A percentile compares a stretch with the other conserved stretches of the same genome.
phyloP scores from a whole-genome alignment of 1,140 invertebrate genomes.

The Lanistes nyassanus region DNA sequence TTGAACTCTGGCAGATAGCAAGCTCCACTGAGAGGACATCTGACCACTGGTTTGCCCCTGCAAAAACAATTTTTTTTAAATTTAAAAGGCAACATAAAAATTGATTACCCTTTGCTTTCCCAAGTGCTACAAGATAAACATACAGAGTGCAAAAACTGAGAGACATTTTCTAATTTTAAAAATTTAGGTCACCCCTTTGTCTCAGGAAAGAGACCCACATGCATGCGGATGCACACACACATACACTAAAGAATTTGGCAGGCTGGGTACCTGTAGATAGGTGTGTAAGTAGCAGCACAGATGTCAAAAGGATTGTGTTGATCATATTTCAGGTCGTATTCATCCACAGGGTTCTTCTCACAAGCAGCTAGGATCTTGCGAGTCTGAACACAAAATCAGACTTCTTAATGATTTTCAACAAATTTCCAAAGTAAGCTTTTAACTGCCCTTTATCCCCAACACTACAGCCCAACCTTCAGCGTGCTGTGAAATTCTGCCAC shows the following conservation, averaged over 20 bases:
- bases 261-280: slow-evolving; percentile 79
- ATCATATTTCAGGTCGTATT: slow-evolving; percentile 91
- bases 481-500: too few species aligned
- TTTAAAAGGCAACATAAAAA: too few species aligned
- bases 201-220: too few species aligned
- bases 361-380: slow-evolving; percentile 91
- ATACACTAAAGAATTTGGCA: not conserved
- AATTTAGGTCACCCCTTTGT: too few species aligned
- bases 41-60: slow-evolving; percentile 91
- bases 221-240: too few species aligned
- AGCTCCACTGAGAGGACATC: slow-evolving; percentile 93
- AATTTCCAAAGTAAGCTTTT: too few species aligned
- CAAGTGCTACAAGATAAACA: too few species aligned
- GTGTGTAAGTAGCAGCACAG: slow-evolving; percentile 90
- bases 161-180: not conserved
- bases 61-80: slow-evolving; percentile 16
- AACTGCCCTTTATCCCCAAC: too few species aligned
- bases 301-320: slow-evolving; percentile 98
- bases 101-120: too few species aligned
- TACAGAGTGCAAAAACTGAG: not conserved
- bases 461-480: too few species aligned
- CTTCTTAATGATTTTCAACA: too few species aligned
- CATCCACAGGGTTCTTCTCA: slow-evolving; percentile 90
- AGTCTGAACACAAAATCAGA: slow-evolving; percentile 68
- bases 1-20: slow-evolving; percentile 89